These are phyloP conservation scores for Drosophila mayaguana DNA, from an alignment of 2,888 invertebrate genomes.

Conservation along the genomic window DNA sequence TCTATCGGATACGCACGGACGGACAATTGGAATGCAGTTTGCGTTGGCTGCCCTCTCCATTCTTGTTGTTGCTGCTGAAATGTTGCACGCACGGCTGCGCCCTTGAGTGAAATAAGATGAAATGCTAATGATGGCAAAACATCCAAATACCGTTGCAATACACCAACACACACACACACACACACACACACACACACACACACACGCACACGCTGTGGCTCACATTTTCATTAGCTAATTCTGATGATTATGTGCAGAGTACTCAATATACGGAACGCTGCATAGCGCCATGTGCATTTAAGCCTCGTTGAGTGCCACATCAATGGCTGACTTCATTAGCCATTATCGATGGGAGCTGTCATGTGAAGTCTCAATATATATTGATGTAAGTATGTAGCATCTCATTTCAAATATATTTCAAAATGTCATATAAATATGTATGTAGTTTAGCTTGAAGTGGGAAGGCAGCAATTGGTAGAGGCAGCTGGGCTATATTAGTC, in stretches of 20 bases:
- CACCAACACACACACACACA: slow-evolving; percentile 10
- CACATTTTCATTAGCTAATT: slow-evolving; percentile 52
- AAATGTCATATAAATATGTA: neutral
- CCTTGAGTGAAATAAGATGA: slow-evolving; percentile 76
- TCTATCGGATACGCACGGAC: slow-evolving; percentile 68
- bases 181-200: neutral
- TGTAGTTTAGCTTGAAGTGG: neutral
- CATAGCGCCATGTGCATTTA: slow-evolving; percentile 25
- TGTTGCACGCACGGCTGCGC: slow-evolving; percentile 72
- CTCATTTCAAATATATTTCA: neutral
- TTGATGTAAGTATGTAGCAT: neutral
- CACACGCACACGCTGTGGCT: neutral
- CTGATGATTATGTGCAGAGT: slow-evolving; percentile 30
- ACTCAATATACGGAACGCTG: slow-evolving; percentile 8
- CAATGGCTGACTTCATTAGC: slow-evolving; percentile 10
- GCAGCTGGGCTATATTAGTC: too few relatives aligned
- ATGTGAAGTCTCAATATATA: neutral
- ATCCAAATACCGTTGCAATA: slow-evolving; percentile 45
- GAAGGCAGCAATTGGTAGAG: neutral
- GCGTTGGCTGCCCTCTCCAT: neutral
- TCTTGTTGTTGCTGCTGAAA: slow-evolving; percentile 45
- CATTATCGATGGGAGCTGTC: slow-evolving; percentile 11
- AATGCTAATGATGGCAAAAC: slow-evolving; percentile 77
- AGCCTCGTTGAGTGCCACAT: slow-evolving; percentile 26
- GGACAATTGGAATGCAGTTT: slow-evolving; percentile 71